Evolutionary conservation across 2,113 vertebrate species (phyloP).

Genomic region (Climacteris rufus): DNA sequence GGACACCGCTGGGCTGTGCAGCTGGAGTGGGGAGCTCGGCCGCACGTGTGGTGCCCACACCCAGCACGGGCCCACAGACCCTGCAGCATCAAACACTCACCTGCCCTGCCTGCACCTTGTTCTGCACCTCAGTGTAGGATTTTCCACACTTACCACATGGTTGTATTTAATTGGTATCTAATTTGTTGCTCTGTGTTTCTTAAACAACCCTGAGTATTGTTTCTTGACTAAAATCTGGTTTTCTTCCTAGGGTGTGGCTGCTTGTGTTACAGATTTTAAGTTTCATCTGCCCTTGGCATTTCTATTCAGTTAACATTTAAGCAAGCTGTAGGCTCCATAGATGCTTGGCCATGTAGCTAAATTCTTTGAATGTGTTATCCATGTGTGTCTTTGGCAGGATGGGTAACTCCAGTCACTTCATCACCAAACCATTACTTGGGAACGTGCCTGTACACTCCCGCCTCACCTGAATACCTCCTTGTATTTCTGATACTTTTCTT

Average conservation of each 20-base stretch:
- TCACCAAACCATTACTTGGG: background rate
- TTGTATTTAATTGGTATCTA: background rate
- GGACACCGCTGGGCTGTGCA: accelerated
- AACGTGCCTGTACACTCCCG: accelerated
- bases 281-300: background rate
- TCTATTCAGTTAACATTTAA: background rate
- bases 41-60: accelerated
- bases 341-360: background rate
- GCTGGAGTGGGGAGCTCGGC: accelerated
- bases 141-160: accelerated
- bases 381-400: accelerated
- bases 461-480: background rate
- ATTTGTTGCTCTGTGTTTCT: background rate
- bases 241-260: background rate
- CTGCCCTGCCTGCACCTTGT: accelerated
- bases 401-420: background rate
- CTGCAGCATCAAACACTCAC: accelerated
- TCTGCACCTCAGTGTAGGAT: accelerated
- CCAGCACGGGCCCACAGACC: accelerated
- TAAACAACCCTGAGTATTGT: background rate
- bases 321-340: background rate
- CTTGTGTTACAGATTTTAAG: background rate
- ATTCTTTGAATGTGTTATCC: background rate
- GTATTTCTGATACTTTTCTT: background rate
- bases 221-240: background rate